These are phyloP conservation scores for Chrysomallon squamiferum DNA, from an alignment of 1,140 invertebrate genomes.

Conservation along the genomic window DNA sequence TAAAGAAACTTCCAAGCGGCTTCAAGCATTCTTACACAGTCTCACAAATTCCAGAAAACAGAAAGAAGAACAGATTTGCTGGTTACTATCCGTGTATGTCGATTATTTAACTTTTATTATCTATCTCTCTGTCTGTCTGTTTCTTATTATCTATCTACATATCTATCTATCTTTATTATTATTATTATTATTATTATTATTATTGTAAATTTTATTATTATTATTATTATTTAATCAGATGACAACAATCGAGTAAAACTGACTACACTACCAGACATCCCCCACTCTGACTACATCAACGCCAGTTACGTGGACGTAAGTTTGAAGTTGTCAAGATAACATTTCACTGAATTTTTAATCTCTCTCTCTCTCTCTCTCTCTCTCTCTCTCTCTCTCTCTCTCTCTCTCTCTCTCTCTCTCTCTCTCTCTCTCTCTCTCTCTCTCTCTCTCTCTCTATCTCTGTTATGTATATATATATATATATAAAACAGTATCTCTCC, in stretches of 20 bases:
- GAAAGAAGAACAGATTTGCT: conserved; percentile 70
- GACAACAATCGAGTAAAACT: conserved; percentile 21
- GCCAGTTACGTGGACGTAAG: conserved; percentile 28
- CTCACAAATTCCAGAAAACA: conserved; percentile 74
- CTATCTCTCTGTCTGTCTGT: not conserved
- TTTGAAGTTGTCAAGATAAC: not conserved
- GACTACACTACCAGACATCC: not conserved
- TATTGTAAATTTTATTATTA: too few species aligned
- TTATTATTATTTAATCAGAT: conserved; percentile 16
- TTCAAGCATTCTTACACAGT: conserved; percentile 5
- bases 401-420: too few species aligned
- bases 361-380: not conserved
- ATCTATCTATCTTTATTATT: not conserved
- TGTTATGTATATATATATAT: too few species aligned
- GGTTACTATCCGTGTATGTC: conserved; percentile 8
- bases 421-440: too few species aligned
- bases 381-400: not conserved
- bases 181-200: too few species aligned
- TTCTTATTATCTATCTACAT: not conserved
- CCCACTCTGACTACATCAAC: conserved; percentile 22
- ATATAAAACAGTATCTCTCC: too few species aligned
- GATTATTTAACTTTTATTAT: too few species aligned
- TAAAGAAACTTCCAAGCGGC: not conserved
- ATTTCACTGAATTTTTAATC: not conserved
- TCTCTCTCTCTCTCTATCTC: too few species aligned